Conservation (phyloP, 2,113 vertebrate genomes). For the Grantiella picta region DNA sequence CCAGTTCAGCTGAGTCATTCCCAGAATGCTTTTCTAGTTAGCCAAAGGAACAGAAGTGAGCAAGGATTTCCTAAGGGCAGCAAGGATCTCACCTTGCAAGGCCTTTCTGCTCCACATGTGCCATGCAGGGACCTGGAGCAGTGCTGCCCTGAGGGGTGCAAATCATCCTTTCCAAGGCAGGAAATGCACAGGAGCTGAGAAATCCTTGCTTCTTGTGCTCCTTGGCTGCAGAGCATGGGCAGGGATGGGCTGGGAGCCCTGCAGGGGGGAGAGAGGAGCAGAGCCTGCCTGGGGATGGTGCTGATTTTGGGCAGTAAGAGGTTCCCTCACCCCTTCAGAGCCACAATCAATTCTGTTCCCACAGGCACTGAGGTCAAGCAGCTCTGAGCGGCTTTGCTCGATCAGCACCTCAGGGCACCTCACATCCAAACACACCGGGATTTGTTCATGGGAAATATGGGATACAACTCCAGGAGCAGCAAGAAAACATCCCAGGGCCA, state of each 20-base stretch:
- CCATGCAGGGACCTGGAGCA: not conserved
- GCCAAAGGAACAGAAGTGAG: too few species aligned
- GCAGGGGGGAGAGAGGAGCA: not conserved
- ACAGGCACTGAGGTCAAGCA: not conserved
- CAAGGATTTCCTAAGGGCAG: too few species aligned
- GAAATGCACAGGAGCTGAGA: fast-evolving
- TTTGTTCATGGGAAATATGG: fast-evolving
- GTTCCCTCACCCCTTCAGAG: too few species aligned
- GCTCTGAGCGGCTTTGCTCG: not conserved
- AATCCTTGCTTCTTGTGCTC: too few species aligned
- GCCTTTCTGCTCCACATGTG: too few species aligned
- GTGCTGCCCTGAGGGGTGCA: fast-evolving
- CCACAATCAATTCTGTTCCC: fast-evolving
- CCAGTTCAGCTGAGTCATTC: too few species aligned
- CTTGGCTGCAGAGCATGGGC: not conserved
- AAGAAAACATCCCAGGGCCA: not conserved
- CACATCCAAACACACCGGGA: fast-evolving
- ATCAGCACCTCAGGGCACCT: not conserved
- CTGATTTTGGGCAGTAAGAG: too few species aligned
- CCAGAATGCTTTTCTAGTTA: too few species aligned
- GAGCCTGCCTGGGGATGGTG: not conserved
- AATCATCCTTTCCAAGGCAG: fast-evolving
- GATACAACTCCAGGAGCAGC: fast-evolving
- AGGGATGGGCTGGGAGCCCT: not conserved
- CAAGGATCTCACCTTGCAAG: too few species aligned